Evolutionary conservation across 30 jellyfish, hydroid and myxozoan genomes (phyloP), one percentile per base, ranked within the genome.

Genomic region (Hydractinia symbiolongicarpus): DNA sequence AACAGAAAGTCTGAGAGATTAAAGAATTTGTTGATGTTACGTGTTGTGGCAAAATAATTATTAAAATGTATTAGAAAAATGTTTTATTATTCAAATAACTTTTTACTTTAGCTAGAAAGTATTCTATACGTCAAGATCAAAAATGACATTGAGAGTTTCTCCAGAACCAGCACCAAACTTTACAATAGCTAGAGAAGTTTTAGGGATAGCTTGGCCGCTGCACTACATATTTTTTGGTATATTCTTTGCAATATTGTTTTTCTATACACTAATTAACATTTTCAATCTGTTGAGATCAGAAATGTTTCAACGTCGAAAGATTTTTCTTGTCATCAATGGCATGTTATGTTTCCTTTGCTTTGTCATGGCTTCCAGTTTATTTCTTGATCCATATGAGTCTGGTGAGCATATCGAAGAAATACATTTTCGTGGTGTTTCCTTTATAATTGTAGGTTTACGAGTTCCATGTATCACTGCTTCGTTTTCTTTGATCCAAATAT

Each of bases 81-180:
- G 44, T 30, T 30, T 30, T 30, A 30, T 30, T 30, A 30, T 0
- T 30, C 44, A 30, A 30, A 30, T 30, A 30, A 2, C 44, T 30
- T 30, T 30, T 30, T 30, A 30, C 44, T 30, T 30, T 30, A 30
- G 44, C 44, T 30, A 30, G 1, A n/a, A n/a, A n/a, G n/a, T n/a
- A n/a, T 30, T 30, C 44, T 30, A 30, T 2, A 30, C 44, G 44
- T 30, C 44, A 30, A 30, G 44, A 30, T 30, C 44, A 30, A 30
- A 30, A 30, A 13, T 13, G 74, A 7, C 7, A 7, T 13, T 64
- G 17, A 51, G 40, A 64, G 40, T 64, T 64, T 64, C 74, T 64
- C 74, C 74, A 6, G 74, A 64, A 51, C 74, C 74, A 13, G 74
- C 16, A 64, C 74, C 74, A 64, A 64, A 64, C 6, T 64, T 64